Conservation (phyloP, 1,140 invertebrate species). For the Drosophila bipectinata region DNA sequence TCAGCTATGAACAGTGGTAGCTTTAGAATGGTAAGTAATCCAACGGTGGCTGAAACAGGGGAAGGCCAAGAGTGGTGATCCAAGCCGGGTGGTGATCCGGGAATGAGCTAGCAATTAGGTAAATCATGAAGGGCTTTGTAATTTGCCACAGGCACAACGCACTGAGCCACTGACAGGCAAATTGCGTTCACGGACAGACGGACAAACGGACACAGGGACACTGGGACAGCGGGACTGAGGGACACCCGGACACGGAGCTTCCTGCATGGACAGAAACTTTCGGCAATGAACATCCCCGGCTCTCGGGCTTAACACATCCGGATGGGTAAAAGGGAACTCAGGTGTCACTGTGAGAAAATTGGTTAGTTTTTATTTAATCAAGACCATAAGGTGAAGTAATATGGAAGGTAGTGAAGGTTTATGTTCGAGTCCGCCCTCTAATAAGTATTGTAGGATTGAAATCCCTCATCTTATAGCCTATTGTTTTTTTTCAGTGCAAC, state of each 20-base stretch:
- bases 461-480: neutral
- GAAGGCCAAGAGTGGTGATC: neutral
- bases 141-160: slow-evolving; percentile 62
- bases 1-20: no score
- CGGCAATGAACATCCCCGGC: slow-evolving; percentile 72
- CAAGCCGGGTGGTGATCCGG: neutral
- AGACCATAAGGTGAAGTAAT: no score
- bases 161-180: slow-evolving; percentile 44
- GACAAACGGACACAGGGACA: neutral
- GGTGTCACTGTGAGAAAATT: slow-evolving; percentile 23
- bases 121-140: slow-evolving; percentile 68
- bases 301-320: slow-evolving; percentile 65
- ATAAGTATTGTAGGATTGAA: no score
- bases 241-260: slow-evolving; percentile 20
- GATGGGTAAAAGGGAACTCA: neutral
- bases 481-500: neutral
- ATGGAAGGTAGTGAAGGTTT: no score
- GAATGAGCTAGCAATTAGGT: slow-evolving; percentile 57
- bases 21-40: no score
- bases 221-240: neutral
- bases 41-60: neutral
- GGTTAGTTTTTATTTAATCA: neutral
- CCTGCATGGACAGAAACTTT: slow-evolving; percentile 63
- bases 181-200: slow-evolving; percentile 46
- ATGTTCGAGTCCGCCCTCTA: no score